Conservation (phyloP, 2,113 vertebrate genomes). For the Globicephala melas region DNA sequence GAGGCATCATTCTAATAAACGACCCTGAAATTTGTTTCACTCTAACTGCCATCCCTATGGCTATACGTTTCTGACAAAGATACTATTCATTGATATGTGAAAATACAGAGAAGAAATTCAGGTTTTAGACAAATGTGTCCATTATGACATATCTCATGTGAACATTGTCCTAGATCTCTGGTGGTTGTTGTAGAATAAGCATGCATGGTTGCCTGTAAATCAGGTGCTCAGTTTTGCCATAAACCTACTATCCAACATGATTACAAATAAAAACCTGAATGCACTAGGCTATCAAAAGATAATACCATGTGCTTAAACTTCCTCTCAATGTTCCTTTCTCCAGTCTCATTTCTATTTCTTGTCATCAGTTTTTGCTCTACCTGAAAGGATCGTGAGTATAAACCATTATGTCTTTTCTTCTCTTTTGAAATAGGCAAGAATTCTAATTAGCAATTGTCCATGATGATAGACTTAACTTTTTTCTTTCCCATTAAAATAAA, state of each 20-base stretch:
- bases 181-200: not conserved
- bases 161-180: not conserved
- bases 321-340: not conserved
- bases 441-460: not conserved
- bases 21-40: not conserved
- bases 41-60: not conserved
- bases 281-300: not conserved
- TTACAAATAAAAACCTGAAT: not conserved
- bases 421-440: slow-evolving; percentile 11
- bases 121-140: not conserved
- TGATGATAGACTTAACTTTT: not conserved
- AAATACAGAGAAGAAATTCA: not conserved
- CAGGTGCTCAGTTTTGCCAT: not conserved
- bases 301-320: no score
- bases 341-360: not conserved
- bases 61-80: not conserved
- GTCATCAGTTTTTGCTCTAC: not conserved
- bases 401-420: not conserved
- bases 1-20: not conserved
- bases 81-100: not conserved
- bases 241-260: accelerated
- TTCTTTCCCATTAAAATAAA: not conserved
- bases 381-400: not conserved
- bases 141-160: not conserved
- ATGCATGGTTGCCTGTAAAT: not conserved